Evolutionary conservation across 92 coral and sea anemone genomes (phyloP), one percentile per base, ranked within the genome.

Genomic region (Diadumene lineata): DNA sequence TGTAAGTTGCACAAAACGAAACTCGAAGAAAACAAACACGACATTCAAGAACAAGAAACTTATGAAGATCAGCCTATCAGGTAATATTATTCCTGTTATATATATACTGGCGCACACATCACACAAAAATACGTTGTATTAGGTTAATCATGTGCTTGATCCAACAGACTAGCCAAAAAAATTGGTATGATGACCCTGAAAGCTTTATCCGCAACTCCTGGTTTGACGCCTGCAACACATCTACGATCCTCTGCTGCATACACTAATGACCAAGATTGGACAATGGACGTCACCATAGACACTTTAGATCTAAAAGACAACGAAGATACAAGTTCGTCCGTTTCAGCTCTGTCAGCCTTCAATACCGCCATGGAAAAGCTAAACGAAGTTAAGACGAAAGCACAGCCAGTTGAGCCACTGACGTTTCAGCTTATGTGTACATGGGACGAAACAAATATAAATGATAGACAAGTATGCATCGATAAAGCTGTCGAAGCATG

Each of bases 401-500:
- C 72, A 60, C 70, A 58, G 34, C 65, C 61, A 64, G 68, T 81
- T 38, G 81, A 33, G 33, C 90, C 87, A 24, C 67, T 84, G 50
- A 55, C 68, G 58, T 84, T 81, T 19, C 87, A 85, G 82, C 44
- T 86, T 33, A 75, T 79, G 32, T 74, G 79, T 0, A 56, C 72
- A 50, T 89, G 94, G 88, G 79, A 77, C 43, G 83, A 78, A 51
- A 66, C 91, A 27, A 89, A 64, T 18, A 69, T 74, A 61, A 34
- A 68, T 10, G 88, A 85, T 73, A 78, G 86, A 62, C 60, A 72
- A 57, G 76, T 81, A n/a, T 89, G 94, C 69, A 85, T 85, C 28
- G 86, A 73, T 34, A 89, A 78, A 83, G 88, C 94, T 18, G 78
- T 64, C 22, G 88, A 85, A 82, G 90, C 81, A 46, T 89, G 94